A percentile compares a stretch with the other conserved stretches of the same genome.
These are phyloP conservation scores for Leucania comma DNA, from an alignment of 2,888 invertebrate genomes.

Conservation along the genomic window DNA sequence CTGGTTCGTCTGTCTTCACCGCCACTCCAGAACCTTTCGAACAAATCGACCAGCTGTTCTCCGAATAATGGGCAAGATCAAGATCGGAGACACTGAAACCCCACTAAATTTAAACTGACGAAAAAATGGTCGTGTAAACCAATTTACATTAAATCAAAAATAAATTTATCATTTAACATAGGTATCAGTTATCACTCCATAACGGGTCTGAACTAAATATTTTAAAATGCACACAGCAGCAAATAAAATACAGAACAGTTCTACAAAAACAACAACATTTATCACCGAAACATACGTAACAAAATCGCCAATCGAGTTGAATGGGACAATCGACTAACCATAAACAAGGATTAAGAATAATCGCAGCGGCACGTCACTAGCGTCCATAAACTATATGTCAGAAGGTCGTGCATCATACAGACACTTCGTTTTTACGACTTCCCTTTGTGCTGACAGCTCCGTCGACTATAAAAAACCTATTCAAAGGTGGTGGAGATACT, in stretches of 20 bases:
- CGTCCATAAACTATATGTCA: conserved; percentile 69
- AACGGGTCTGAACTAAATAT: conserved; percentile 5
- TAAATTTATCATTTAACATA: too few relatives aligned
- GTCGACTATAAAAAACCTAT: conserved; percentile 80
- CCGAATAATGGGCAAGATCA: too few relatives aligned
- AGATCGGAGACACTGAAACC: too few relatives aligned
- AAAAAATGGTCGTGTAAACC: too few relatives aligned
- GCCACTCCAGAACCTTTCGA: too few relatives aligned
- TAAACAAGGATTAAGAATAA: conserved; percentile 81
- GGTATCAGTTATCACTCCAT: not conserved
- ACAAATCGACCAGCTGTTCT: too few relatives aligned
- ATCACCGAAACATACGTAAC: conserved; percentile 52
- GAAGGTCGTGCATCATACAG: conserved; percentile 78
- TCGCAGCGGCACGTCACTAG: conserved; percentile 72
- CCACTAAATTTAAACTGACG: too few relatives aligned
- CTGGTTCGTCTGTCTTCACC: too few relatives aligned
- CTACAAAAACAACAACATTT: conserved; percentile 21
- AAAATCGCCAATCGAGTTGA: conserved; percentile 67
- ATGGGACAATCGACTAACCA: conserved; percentile 71
- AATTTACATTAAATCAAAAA: too few relatives aligned
- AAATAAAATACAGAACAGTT: not conserved
- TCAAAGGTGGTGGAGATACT: conserved; percentile 74
- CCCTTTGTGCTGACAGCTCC: conserved; percentile 80
- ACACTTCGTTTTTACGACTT: conserved; percentile 80
- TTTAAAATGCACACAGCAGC: not conserved